Evolutionary conservation across 2,113 vertebrate genomes (phyloP), one percentile per base, ranked within the genome.

Genomic region (Agapornis roseicollis): DNA sequence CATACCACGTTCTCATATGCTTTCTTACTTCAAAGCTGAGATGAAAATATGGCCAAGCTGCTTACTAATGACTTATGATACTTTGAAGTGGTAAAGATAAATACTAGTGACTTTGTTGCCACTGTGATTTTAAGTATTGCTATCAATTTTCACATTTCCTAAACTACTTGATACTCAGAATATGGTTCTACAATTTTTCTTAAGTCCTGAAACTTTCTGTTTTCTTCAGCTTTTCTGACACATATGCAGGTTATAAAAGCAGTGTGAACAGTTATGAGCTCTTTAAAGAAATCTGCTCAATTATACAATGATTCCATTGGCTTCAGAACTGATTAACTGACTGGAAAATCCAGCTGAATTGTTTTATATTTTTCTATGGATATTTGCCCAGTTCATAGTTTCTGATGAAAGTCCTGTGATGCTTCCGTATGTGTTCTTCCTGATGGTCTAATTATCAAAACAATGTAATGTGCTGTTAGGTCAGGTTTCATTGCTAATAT

Each of bases 351-450:
- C 89, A 96, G 72, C 83, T 89, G 96, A 96, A 95, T 90, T 3
- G 93, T 94, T 97, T 97, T 95, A 73, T 94, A 69, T 95, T 97
- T 97, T 97, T 94, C 93, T 78, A n/a, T 97, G 95, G 90, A 95
- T 94, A 37, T 25, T 94, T 97, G 96, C 91, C 96, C 80, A 94
- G 33, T 27, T 91, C 37, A 9, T 70, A 86, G 81, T 61, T 80
- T 95, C 50, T 97, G 88, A 92, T 90, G 55, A 93, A 70, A 86
- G 73, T 56, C 28, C 73, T 94, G 8, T 85, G 71, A 82, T 92
- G 33, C 82, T 58, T 85, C 74, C 66, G 53, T 94, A 53, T 87
- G 29, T 95, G 97, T 95, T 93, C 39, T 88, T 90, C 42, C 24
- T 82, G 46, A 46, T 89, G 39, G 37, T 82, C 52, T 72, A 35